These are phyloP conservation scores for Mystacornis crossleyi DNA, from an alignment of 2,113 vertebrate genomes.

Conservation along the genomic window DNA sequence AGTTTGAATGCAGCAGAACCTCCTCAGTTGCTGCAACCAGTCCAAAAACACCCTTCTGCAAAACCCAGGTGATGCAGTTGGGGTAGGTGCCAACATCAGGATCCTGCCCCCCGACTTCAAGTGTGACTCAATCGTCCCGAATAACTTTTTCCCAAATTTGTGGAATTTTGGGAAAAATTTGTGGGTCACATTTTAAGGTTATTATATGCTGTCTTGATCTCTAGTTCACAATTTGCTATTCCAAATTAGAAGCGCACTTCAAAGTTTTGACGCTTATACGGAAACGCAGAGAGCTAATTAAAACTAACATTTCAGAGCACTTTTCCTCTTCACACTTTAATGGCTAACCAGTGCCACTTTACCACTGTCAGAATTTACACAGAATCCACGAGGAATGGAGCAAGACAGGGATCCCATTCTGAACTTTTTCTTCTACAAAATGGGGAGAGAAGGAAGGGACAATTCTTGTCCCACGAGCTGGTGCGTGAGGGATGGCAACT, in stretches of 20 bases:
- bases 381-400: neutral
- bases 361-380: neutral
- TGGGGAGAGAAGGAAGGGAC: neutral
- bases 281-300: neutral
- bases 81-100: neutral
- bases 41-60: neutral
- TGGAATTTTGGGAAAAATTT: rapidly evolving
- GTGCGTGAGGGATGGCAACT: neutral
- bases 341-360: neutral
- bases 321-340: neutral
- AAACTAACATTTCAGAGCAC: neutral
- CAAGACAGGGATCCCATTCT: neutral
- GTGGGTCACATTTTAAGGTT: neutral
- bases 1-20: neutral
- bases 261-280: neutral
- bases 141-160: neutral
- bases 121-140: neutral
- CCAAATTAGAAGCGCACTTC: neutral
- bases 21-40: neutral
- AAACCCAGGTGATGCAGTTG: neutral
- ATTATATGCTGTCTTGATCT: neutral
- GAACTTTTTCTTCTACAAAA: neutral
- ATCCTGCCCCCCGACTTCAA: neutral
- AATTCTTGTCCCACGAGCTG: rapidly evolving
- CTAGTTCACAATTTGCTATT: neutral